Base-by-base conservation (phyloP, 2,797 vertebrate genomes). In the Ciconia nigra region DNA sequence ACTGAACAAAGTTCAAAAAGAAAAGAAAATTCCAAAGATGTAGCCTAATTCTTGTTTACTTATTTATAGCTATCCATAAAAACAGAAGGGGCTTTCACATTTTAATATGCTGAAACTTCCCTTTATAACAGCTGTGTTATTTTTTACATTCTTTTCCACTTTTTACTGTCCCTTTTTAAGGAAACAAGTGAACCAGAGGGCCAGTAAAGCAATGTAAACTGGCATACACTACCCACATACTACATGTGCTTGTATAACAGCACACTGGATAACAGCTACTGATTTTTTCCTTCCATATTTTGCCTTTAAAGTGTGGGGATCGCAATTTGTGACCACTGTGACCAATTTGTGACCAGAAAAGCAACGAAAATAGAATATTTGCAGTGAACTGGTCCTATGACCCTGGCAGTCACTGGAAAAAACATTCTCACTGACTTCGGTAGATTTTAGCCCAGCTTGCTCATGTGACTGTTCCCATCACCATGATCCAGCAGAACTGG, bases 171-270 rank as follows among this genome's bases (percentile, higher is more conserved):
- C 3, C 2, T 74, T 73, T 90, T 87, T 71, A 79, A 69, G 35
- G 49, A 35, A 39, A 37, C 1, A 29, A 29, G 13, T 19, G 33
- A 86, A 52, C 13, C 46, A 69, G 33, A 51, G 11, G 13, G 25
- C 9, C 42, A 70, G 14, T 10, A 58, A 92, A 79, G 8, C 11
- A 11, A 15, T 7, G 21, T 15, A 51, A 76, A 39, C 33, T 55
- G 17, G 6, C 2, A 4, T 15, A 4, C 2, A 9, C 26, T 17
- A 21, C 25, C 28, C 18, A 3, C 15, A 5, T 6, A 39, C 6
- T 35, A 5, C 9, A 8, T 3, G 2, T 54, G 7, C 18, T 70
- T 39, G 11, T 35, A 6, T 42, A 62, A 42, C 41, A 87, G 18
- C 58, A 73, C 33, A 55, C 14, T 39, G 21, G 11, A 22, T 62